Conservation (phyloP, 2,888 invertebrate genomes). For the Stictocephala bisonia region DNA sequence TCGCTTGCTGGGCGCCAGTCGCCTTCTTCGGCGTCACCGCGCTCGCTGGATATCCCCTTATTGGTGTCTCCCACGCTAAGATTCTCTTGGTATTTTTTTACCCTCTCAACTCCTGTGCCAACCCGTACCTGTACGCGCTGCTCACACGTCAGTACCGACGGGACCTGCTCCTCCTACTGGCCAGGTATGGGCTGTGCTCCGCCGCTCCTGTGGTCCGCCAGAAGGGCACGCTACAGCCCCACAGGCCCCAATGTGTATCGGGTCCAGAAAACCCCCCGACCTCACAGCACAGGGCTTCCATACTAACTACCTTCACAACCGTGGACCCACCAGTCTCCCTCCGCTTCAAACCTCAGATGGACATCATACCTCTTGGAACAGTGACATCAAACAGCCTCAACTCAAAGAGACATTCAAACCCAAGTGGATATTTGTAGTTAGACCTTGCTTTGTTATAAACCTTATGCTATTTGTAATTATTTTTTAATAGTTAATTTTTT, state of each 20-base stretch:
- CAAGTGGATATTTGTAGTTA: too few species aligned
- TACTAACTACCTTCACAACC: conserved; percentile 64
- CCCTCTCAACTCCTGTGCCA: conserved; percentile 76
- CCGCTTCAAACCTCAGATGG: too few species aligned
- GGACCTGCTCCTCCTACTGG: conserved; percentile 69
- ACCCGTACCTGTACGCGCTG: conserved; percentile 76
- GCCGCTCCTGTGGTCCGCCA: conserved; percentile 65
- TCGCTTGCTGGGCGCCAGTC: conserved; percentile 74
- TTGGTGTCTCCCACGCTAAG: conserved; percentile 68
- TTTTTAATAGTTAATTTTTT: too few species aligned
- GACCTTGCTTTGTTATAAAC: too few species aligned
- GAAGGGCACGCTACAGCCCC: conserved; percentile 66
- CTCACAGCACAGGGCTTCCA: conserved; percentile 62
- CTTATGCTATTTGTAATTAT: too few species aligned
- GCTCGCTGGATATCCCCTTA: conserved; percentile 71
- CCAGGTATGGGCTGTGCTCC: conserved; percentile 65
- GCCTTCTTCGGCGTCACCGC: conserved; percentile 75
- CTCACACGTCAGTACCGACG: conserved; percentile 74
- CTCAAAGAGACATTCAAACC: too few species aligned
- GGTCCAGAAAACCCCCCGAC: conserved; percentile 60
- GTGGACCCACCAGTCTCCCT: conserved; percentile 61
- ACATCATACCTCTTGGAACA: too few species aligned
- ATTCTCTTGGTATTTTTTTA: conserved; percentile 75
- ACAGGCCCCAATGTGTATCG: conserved; percentile 61
- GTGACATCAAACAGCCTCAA: too few species aligned